phyloP scores from a whole-genome alignment of 1,140 invertebrate species.

The Phenacoccus solenopsis region DNA sequence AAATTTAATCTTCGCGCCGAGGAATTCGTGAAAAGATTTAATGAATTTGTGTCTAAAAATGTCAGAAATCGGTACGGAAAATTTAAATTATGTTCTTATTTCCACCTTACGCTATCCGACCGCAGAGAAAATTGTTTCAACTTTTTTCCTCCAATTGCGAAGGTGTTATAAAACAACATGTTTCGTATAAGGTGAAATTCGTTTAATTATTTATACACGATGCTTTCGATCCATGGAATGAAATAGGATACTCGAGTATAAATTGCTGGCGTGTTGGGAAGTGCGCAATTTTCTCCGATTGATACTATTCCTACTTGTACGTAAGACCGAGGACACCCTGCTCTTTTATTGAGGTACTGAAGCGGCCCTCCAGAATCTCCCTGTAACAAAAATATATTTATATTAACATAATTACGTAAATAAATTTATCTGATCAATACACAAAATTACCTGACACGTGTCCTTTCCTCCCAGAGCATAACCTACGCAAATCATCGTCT shows the following conservation, averaged over 20 bases:
- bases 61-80: too few species aligned
- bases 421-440: too few species aligned
- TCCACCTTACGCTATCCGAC: too few species aligned
- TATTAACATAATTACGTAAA: not conserved
- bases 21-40: too few species aligned
- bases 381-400: conserved; percentile 32
- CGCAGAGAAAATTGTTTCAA: too few species aligned
- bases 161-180: too few species aligned
- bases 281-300: conserved; percentile 44
- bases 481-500: conserved; percentile 51
- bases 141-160: too few species aligned
- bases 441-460: conserved; percentile 62
- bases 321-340: conserved; percentile 33
- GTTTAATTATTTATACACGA: conserved; percentile 39
- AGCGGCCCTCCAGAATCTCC: conserved; percentile 50
- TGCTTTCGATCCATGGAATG: conserved; percentile 49
- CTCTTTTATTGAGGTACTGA: conserved; percentile 24
- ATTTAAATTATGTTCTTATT: too few species aligned
- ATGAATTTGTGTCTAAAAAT: too few species aligned
- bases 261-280: conserved; percentile 42
- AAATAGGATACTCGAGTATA: conserved; percentile 53
- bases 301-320: conserved; percentile 47
- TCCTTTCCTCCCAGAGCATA: conserved; percentile 53
- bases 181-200: too few species aligned
- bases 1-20: too few species aligned